These are phyloP conservation scores for Meriones psammophilus DNA, from an alignment of 2,797 vertebrate species.

Conservation along the genomic window DNA sequence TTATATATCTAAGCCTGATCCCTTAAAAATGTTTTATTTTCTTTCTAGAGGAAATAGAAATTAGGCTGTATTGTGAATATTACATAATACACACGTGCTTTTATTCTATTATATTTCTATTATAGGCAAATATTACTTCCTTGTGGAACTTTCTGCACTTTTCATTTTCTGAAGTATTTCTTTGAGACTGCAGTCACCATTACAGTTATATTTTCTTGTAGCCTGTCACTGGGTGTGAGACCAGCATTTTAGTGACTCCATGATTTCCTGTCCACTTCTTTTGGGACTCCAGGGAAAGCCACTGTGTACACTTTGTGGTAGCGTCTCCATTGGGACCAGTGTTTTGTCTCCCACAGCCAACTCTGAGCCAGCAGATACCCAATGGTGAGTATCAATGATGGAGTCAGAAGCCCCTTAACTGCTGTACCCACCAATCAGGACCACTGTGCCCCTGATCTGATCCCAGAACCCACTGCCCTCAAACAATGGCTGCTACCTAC, in stretches of 20 bases:
- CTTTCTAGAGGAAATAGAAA: slow-evolving; percentile 8
- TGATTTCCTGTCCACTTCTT: fast-evolving
- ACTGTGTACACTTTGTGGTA: neutral
- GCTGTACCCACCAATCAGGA: neutral
- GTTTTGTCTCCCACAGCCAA: neutral
- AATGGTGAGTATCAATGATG: neutral
- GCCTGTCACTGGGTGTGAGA: neutral
- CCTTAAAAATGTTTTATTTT: slow-evolving; percentile 7
- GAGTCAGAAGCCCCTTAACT: neutral
- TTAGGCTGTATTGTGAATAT: neutral
- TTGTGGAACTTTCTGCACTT: neutral
- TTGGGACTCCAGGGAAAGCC: neutral
- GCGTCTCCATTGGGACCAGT: neutral
- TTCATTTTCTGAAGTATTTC: neutral
- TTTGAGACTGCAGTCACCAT: neutral
- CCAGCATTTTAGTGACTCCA: neutral
- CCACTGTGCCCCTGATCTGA: neutral
- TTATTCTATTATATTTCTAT: neutral
- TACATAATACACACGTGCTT: neutral
- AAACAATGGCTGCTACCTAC: neutral
- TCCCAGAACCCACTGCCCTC: neutral
- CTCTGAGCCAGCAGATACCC: neutral
- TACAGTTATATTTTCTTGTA: neutral
- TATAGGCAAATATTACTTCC: neutral
- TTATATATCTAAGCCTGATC: neutral